A percentile compares a stretch with the other conserved stretches of the same genome.
Conservation (phyloP, 2,113 vertebrate species). For the Antechinus flavipes region DNA sequence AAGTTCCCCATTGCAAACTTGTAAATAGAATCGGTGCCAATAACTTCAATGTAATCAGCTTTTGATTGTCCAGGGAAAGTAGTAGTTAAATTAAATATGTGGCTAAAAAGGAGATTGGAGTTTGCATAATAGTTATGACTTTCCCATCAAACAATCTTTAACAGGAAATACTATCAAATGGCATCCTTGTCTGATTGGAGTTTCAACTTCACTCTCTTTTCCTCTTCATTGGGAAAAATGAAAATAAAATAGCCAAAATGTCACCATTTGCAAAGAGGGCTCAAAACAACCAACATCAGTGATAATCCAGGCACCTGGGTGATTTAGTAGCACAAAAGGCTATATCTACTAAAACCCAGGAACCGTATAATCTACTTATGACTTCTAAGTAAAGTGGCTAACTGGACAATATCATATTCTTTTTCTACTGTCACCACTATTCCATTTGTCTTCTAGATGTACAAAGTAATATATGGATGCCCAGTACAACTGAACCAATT, state of each 20-base stretch:
- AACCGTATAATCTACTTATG: not conserved
- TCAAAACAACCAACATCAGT: not conserved
- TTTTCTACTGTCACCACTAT: not conserved
- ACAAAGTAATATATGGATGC: not conserved
- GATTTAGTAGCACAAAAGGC: not conserved
- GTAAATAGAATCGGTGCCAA: constrained; percentile 43
- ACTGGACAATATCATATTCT: not conserved
- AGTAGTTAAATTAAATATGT: constrained; percentile 59
- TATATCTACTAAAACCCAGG: not conserved
- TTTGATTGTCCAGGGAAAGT: constrained; percentile 40
- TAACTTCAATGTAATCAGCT: constrained; percentile 46
- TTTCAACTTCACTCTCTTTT: not conserved
- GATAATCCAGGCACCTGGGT: constrained; percentile 11
- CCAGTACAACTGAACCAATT: not conserved
- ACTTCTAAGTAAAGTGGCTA: not conserved
- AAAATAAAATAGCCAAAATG: constrained; percentile 40
- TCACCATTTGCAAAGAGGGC: constrained; percentile 43
- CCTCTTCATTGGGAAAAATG: constrained; percentile 23
- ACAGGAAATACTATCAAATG: constrained; percentile 49
- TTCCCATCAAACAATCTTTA: constrained; percentile 46
- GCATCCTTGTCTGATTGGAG: constrained; percentile 38
- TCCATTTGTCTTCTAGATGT: not conserved
- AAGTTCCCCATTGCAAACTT: not conserved
- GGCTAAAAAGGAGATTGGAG: constrained; percentile 45
- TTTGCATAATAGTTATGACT: constrained; percentile 47